These are phyloP conservation scores for Bujurquina vittata DNA, from an alignment of 2,113 vertebrate species.

Conservation along the genomic window DNA sequence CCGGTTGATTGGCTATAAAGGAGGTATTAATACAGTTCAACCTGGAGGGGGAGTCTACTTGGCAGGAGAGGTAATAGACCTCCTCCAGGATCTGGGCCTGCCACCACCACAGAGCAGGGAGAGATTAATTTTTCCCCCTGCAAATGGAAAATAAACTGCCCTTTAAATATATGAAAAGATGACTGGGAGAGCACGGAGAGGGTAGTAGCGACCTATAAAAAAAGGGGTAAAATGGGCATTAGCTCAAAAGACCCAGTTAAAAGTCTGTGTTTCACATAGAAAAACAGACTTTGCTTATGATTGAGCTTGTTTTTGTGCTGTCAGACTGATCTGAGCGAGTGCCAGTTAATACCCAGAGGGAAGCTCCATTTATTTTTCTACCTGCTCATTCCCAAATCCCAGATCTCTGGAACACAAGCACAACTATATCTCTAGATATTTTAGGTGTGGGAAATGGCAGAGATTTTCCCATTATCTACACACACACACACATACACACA, in stretches of 20 bases:
- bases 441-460: constrained; percentile 11
- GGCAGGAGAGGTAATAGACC: constrained; percentile 75
- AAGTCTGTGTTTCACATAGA: constrained; percentile 65
- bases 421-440: constrained; percentile 38
- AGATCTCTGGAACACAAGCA: constrained; percentile 27
- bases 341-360: constrained; percentile 76
- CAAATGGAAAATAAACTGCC: constrained; percentile 78
- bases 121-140: constrained; percentile 69
- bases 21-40: constrained; percentile 73
- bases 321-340: constrained; percentile 67
- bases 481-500: too few relatives aligned
- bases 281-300: constrained; percentile 75
- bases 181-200: constrained; percentile 41
- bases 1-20: constrained; percentile 74
- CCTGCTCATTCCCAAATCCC: constrained; percentile 36
- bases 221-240: constrained; percentile 47
- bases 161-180: constrained; percentile 74
- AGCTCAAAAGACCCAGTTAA: constrained; percentile 72
- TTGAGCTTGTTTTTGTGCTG: constrained; percentile 71
- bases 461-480: constrained; percentile 24
- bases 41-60: constrained; percentile 72
- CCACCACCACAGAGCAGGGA: constrained; percentile 54
- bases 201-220: constrained; percentile 30
- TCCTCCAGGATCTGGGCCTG: constrained; percentile 65
- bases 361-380: constrained; percentile 81